phyloP scores from a whole-genome alignment of 2,797 vertebrate genomes.

The Pantherophis vulpinus region DNA sequence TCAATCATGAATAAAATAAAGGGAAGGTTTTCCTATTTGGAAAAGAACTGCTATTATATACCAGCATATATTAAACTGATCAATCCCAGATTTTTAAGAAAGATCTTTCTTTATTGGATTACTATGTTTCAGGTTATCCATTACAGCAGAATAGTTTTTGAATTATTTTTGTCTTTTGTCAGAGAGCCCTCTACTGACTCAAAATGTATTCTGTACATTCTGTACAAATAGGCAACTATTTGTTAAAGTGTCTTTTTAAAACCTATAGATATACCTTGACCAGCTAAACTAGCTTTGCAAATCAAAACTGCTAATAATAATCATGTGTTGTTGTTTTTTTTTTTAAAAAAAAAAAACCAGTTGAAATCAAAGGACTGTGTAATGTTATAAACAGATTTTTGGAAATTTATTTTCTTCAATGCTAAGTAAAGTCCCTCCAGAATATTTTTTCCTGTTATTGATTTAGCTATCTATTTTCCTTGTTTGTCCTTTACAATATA shows the following conservation, averaged over 20 bases:
- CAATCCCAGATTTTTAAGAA: conserved; percentile 27
- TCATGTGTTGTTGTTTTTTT: not conserved
- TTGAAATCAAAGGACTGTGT: not conserved
- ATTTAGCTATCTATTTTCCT: not conserved
- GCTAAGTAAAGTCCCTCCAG: not conserved
- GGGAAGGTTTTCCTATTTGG: conserved; percentile 20
- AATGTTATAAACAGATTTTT: not conserved
- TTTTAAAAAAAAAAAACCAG: not conserved
- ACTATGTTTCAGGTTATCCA: conserved; percentile 38
- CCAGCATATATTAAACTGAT: conserved; percentile 22
- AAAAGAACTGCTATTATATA: conserved; percentile 32
- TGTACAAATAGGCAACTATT: not conserved
- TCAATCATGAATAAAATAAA: conserved; percentile 29
- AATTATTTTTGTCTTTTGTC: conserved; percentile 50
- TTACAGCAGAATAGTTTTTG: not conserved
- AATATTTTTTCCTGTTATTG: not conserved
- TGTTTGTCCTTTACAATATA: not conserved
- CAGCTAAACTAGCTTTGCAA: not conserved
- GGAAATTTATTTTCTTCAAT: not conserved
- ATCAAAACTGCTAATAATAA: not conserved
- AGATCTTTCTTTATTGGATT: conserved; percentile 48
- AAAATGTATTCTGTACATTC: conserved; percentile 33
- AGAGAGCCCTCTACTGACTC: conserved; percentile 70
- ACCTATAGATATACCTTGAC: not conserved
- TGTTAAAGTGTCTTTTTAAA: conserved; percentile 15